phyloP scores from a whole-genome alignment of 2,113 vertebrate species.

The Gymnocephalus cernua region DNA sequence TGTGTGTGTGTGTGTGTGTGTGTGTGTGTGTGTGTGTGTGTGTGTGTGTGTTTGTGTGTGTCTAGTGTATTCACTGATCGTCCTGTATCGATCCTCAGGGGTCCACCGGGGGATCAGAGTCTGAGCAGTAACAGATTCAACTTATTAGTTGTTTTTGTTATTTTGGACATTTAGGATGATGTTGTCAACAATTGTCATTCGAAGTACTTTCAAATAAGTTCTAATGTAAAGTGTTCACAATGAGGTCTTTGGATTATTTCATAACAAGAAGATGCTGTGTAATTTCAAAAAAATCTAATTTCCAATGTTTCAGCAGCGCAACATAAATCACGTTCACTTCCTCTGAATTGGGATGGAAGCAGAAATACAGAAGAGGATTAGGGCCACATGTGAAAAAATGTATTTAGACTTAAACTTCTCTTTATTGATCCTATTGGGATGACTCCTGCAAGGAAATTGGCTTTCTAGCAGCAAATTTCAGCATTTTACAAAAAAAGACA shows the following conservation, averaged over 20 bases:
- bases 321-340: not conserved
- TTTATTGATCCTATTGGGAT: too few relatives aligned
- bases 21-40: not conserved
- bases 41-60: not conserved
- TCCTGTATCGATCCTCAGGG: conserved; percentile 2
- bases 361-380: too few relatives aligned
- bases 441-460: too few relatives aligned
- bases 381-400: too few relatives aligned
- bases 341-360: too few relatives aligned
- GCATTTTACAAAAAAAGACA: too few relatives aligned
- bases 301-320: not conserved
- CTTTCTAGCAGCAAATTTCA: too few relatives aligned
- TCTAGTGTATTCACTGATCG: not conserved
- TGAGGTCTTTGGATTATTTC: too few relatives aligned
- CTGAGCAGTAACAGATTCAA: not conserved
- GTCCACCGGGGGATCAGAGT: not conserved
- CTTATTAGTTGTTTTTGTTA: not conserved
- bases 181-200: not conserved
- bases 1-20: not conserved
- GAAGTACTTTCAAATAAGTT: not conserved
- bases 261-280: not conserved
- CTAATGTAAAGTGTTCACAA: not conserved
- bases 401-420: too few relatives aligned
- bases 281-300: not conserved
- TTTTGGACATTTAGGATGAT: not conserved